A percentile compares a stretch with the other conserved stretches of the same genome.
These are phyloP conservation scores for Philotrypesis tridentata DNA, from an alignment of 1,140 invertebrate species.

Conservation along the genomic window DNA sequence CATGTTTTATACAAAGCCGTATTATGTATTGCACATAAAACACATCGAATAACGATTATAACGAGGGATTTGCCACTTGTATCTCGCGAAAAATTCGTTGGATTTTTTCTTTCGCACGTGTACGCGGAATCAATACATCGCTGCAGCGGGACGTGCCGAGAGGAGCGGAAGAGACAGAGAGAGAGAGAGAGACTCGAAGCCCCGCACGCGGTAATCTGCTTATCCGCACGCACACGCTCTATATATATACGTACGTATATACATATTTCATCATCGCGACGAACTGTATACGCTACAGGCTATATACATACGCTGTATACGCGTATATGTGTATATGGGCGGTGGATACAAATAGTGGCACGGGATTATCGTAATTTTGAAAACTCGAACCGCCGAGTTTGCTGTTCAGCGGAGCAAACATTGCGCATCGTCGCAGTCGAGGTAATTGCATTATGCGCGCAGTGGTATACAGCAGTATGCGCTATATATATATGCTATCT, in stretches of 20 bases:
- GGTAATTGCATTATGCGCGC: slow-evolving; percentile 27
- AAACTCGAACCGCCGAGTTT: not conserved
- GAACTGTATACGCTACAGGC: not conserved
- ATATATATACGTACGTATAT: not conserved
- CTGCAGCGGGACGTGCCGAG: not conserved
- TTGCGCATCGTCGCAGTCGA: not conserved
- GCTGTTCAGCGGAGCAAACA: not conserved
- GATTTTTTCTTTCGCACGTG: slow-evolving; percentile 14
- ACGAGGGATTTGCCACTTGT: not conserved
- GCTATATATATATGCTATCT: no score
- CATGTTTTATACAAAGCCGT: no score
- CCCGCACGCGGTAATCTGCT: slow-evolving; percentile 21
- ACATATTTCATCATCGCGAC: slow-evolving; percentile 22
- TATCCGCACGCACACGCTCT: slow-evolving; percentile 21
- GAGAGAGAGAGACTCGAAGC: not conserved
- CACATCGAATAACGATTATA: no score
- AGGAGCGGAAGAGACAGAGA: not conserved
- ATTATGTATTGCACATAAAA: no score
- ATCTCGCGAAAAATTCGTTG: not conserved
- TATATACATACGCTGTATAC: no score
- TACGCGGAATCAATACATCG: slow-evolving; percentile 34
- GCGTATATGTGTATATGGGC: not conserved
- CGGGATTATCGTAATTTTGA: slow-evolving; percentile 22
- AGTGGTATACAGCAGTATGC: no score
- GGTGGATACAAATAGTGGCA: no score